Conservation (phyloP, 1,140 invertebrate genomes). For the Drusus annulatus region DNA sequence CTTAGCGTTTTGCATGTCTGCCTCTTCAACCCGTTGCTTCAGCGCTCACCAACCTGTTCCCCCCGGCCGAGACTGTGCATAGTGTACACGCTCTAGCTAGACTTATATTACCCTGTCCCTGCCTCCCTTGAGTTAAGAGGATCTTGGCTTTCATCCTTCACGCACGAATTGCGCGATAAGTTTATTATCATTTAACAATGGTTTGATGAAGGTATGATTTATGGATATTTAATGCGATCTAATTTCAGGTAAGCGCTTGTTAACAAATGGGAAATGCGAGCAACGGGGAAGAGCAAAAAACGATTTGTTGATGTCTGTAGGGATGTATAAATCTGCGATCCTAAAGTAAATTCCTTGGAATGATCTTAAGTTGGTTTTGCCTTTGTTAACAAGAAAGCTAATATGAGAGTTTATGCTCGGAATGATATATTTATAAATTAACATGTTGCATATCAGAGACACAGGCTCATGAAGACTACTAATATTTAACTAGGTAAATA, state of each 20-base stretch:
- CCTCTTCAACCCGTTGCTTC: conserved; percentile 23
- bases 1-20: conserved; percentile 48
- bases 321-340: background rate
- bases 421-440: too few relatives aligned
- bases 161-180: conserved; percentile 29
- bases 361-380: too few relatives aligned
- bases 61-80: background rate
- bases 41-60: background rate
- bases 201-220: conserved; percentile 47
- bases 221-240: conserved; percentile 40
- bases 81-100: too few relatives aligned
- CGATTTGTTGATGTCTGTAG: conserved; percentile 6
- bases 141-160: conserved; percentile 17
- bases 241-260: conserved; percentile 22
- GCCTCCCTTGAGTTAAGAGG: background rate
- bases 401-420: too few relatives aligned
- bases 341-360: too few relatives aligned
- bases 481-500: background rate
- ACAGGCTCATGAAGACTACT: too few relatives aligned
- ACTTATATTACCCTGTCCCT: background rate
- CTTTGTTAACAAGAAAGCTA: too few relatives aligned
- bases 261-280: conserved; percentile 7
- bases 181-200: conserved; percentile 50
- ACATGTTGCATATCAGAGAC: too few relatives aligned
- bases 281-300: background rate